A percentile compares a stretch with the other conserved stretches of the same genome.
phyloP scores from a whole-genome alignment of 2,797 vertebrate genomes.

The Enteromius anoplus region DNA sequence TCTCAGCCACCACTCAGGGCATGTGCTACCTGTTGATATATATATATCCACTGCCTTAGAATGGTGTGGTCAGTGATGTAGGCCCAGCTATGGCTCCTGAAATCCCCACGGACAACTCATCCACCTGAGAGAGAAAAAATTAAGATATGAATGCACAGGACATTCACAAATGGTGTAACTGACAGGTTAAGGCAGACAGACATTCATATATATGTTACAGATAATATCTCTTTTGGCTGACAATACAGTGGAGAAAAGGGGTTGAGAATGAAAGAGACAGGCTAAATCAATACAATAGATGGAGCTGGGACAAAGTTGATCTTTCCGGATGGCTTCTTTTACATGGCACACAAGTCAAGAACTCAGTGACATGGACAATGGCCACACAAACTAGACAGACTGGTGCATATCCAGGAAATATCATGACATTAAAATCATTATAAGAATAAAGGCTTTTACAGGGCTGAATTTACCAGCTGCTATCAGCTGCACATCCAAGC shows the following conservation, averaged over 20 bases:
- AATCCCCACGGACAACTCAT: constrained; percentile 17
- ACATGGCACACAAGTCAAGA: constrained; percentile 14
- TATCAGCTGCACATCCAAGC: not conserved
- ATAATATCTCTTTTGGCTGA: not conserved
- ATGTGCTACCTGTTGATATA: constrained; percentile 33
- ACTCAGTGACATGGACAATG: constrained; percentile 8
- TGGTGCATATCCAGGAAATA: not conserved
- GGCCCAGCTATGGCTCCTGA: constrained; percentile 13
- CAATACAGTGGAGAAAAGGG: not conserved
- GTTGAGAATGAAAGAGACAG: constrained; percentile 2
- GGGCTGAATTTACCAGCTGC: not conserved
- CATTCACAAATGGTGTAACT: not conserved
- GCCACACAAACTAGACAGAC: not conserved
- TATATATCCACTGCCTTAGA: constrained; percentile 25
- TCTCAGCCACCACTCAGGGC: constrained; percentile 53
- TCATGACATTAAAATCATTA: not conserved
- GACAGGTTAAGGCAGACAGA: not conserved
- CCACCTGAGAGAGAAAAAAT: constrained; percentile 28
- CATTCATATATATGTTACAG: not conserved
- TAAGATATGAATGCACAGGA: constrained; percentile 7
- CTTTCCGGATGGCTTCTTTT: constrained; percentile 49
- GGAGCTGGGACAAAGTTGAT: constrained; percentile 25
- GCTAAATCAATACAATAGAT: constrained; percentile 24
- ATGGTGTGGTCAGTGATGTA: constrained; percentile 5
- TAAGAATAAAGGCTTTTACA: not conserved